Base-by-base conservation (phyloP, 2,797 vertebrate genomes). In the Brachyalestes nurse region DNA sequence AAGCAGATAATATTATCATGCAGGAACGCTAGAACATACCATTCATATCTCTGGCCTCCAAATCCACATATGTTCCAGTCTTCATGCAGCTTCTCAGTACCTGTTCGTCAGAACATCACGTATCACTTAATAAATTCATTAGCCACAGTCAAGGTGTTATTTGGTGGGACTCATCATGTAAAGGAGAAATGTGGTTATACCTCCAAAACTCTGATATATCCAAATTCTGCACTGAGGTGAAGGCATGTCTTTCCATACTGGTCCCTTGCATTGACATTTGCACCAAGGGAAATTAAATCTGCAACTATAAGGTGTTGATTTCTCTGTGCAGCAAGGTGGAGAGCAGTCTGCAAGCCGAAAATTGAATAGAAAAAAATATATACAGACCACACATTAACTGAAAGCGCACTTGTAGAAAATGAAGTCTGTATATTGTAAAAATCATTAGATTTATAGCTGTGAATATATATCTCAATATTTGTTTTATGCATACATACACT, bases 281-380 rank as follows among this genome's bases (percentile, higher is more conserved):
- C 95, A 10, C 96, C 96, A 12, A 96, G 84, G 8, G 55, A 78
- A 80, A 97, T 93, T 82, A 97, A 90, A 85, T 97, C 96, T 0
- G 90, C 89, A 73, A 96, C 94, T 85, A 96, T 95, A 58, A 96
- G 89, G 62, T 95, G 94, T 5, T 97, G 95, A 87, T 97, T 97
- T 87, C 92, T 94, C 83, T 94, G 91, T 0, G 95, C 95, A n/a
- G 96, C 95, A 0, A 95, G 87, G 81, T 96, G 96, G 6, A 97
- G 90, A 0, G 96, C 92, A 16, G 96, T 96, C 96, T 97, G 69
- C 12, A 82, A 53, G 72, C 34, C 64, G 34, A 19, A 25, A 64
- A 28, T 16, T 28, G 3, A 71, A 40, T 1, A 47, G 6, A 47
- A 47, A 74, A 60, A 74, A 25, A 19, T 14, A 34, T 6, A 55